These are phyloP conservation scores for Uria aalge DNA, from an alignment of 2,113 vertebrate species.

Conservation along the genomic window DNA sequence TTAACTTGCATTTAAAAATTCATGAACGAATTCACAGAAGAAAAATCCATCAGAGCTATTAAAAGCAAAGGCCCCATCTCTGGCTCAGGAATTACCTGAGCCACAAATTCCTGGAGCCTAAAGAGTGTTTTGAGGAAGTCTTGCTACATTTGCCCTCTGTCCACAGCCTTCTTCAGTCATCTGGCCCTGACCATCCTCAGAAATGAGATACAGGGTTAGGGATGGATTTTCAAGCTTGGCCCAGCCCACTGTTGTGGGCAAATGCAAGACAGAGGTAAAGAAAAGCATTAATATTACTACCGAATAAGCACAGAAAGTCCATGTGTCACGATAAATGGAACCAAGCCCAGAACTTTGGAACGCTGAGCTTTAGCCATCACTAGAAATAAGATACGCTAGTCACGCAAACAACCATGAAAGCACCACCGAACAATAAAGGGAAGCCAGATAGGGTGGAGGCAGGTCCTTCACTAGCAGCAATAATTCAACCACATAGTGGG, in stretches of 20 bases:
- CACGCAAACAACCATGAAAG: neutral
- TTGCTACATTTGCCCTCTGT: slow-evolving; percentile 9
- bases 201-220: neutral
- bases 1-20: slow-evolving; percentile 52
- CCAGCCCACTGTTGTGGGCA: neutral
- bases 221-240: neutral
- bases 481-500: slow-evolving; percentile 29
- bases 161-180: slow-evolving; percentile 12
- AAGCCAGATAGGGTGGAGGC: slow-evolving; percentile 24
- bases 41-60: slow-evolving; percentile 60
- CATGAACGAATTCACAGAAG: slow-evolving; percentile 33
- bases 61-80: slow-evolving; percentile 50
- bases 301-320: neutral
- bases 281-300: neutral
- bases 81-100: slow-evolving; percentile 3
- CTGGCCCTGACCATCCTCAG: neutral
- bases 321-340: neutral
- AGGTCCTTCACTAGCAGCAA: slow-evolving; percentile 17
- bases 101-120: slow-evolving; percentile 52
- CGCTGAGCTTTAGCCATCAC: neutral
- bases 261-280: neutral
- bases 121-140: slow-evolving; percentile 59
- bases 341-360: neutral
- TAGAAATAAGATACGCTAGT: neutral
- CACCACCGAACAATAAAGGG: neutral